Evolutionary conservation across 2,113 vertebrate genomes (phyloP).

Genomic region (Oenanthe oenanthe): DNA sequence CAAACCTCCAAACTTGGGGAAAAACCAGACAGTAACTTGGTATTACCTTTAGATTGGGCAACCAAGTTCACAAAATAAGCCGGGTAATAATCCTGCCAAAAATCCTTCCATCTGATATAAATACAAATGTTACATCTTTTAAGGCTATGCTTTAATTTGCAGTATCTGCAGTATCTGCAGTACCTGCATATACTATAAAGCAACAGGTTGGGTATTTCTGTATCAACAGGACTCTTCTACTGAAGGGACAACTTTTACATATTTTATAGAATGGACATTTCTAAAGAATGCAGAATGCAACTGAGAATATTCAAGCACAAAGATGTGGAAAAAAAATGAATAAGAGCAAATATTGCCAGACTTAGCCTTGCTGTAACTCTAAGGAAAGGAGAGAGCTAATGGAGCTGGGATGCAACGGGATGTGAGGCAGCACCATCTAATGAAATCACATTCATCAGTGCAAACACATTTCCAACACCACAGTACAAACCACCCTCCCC

Average conservation of each 20-base stretch:
- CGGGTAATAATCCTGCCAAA: constrained; percentile 82
- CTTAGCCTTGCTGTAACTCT: background rate
- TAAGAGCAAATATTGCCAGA: background rate
- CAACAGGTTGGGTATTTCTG: background rate
- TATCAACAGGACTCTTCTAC: background rate
- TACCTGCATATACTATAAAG: background rate
- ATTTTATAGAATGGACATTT: background rate
- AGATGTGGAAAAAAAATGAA: background rate
- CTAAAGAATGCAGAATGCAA: background rate
- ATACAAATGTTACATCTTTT: background rate
- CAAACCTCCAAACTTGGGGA: background rate
- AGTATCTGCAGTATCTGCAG: background rate
- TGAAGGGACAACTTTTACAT: background rate
- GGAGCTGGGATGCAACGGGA: background rate
- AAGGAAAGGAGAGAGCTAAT: background rate
- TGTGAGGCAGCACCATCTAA: background rate
- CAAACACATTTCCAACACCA: background rate
- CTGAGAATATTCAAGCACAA: background rate
- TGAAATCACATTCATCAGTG: background rate
- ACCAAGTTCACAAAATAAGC: constrained; percentile 86
- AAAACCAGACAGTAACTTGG: background rate
- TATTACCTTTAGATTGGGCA: constrained; percentile 85
- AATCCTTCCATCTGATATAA: constrained; percentile 77
- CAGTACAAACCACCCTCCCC: background rate
- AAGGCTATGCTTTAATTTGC: background rate